Evolutionary conservation across 2,888 invertebrate genomes (phyloP).

Genomic region (Gisinianus flammeolus): DNA sequence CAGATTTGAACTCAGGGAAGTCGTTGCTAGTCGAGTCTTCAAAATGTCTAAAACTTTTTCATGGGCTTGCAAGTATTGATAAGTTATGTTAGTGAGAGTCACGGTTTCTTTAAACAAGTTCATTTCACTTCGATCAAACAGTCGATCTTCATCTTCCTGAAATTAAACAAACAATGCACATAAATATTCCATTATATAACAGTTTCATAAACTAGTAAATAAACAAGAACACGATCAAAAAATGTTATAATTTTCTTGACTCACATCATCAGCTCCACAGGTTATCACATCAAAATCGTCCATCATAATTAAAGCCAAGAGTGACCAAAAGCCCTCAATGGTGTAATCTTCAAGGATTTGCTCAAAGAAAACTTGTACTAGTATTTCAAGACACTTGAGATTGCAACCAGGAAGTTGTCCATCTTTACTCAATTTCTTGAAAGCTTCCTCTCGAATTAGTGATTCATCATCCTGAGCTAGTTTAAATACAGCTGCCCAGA

Average conservation of each 20-base stretch:
- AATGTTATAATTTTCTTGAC: neutral
- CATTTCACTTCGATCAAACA: slow-evolving; percentile 71
- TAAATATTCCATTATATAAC: neutral
- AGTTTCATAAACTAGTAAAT: neutral
- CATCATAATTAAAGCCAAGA: slow-evolving; percentile 51
- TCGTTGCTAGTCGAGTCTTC: neutral
- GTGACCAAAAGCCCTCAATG: slow-evolving; percentile 47
- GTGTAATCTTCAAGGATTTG: slow-evolving; percentile 27
- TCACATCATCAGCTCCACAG: slow-evolving; percentile 53
- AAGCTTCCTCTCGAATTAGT: slow-evolving; percentile 43
- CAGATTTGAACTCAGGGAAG: neutral
- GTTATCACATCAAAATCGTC: slow-evolving; percentile 51
- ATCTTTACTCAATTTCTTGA: slow-evolving; percentile 28
- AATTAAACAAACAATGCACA: slow-evolving; percentile 13
- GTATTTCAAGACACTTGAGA: slow-evolving; percentile 48
- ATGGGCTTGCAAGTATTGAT: slow-evolving; percentile 32
- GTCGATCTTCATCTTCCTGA: slow-evolving; percentile 64
- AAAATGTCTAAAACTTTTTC: neutral
- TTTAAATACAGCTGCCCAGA: slow-evolving; percentile 48
- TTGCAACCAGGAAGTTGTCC: slow-evolving; percentile 45
- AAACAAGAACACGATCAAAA: slow-evolving; percentile 25
- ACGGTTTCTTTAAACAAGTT: slow-evolving; percentile 69
- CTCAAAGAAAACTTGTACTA: slow-evolving; percentile 41
- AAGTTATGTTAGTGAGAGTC: slow-evolving; percentile 48
- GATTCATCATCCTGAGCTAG: slow-evolving; percentile 55